A percentile compares a stretch with the other conserved stretches of the same genome.
These are phyloP conservation scores for Monarcha castaneiventris DNA, from an alignment of 2,113 vertebrate species.

Conservation along the genomic window DNA sequence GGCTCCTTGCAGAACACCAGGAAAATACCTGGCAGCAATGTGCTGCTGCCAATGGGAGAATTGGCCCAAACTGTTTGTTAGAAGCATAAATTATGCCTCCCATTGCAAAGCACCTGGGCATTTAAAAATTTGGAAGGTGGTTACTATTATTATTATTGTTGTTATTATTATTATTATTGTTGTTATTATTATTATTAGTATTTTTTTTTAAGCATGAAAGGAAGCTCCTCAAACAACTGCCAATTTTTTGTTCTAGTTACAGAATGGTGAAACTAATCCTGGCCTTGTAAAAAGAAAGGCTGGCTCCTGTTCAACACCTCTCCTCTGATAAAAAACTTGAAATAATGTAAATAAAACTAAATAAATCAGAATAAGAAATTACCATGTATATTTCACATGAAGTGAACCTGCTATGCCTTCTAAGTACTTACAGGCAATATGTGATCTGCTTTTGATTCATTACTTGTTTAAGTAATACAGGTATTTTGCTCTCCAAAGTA, in stretches of 20 bases:
- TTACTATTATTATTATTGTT: not conserved
- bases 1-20: not conserved
- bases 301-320: not conserved
- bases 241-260: not conserved
- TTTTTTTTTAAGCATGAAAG: not conserved
- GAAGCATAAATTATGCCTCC: not conserved
- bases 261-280: not conserved
- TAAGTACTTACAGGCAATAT: not conserved
- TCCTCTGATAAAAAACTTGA: not conserved
- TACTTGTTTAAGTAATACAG: not conserved
- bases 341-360: not conserved
- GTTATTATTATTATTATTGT: no score
- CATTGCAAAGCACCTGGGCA: not conserved
- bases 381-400: not conserved
- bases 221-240: not conserved
- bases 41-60: not conserved
- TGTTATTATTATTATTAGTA: not conserved
- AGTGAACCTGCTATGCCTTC: not conserved
- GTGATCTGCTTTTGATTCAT: not conserved
- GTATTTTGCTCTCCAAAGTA: not conserved
- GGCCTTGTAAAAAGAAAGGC: not conserved
- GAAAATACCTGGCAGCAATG: not conserved
- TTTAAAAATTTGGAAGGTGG: not conserved
- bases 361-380: not conserved
- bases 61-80: not conserved